A percentile compares a stretch with the other conserved stretches of the same genome.
Evolutionary conservation across 2,113 vertebrate species (phyloP).

Genomic region (Gnathonemus echidnorhynchus): DNA sequence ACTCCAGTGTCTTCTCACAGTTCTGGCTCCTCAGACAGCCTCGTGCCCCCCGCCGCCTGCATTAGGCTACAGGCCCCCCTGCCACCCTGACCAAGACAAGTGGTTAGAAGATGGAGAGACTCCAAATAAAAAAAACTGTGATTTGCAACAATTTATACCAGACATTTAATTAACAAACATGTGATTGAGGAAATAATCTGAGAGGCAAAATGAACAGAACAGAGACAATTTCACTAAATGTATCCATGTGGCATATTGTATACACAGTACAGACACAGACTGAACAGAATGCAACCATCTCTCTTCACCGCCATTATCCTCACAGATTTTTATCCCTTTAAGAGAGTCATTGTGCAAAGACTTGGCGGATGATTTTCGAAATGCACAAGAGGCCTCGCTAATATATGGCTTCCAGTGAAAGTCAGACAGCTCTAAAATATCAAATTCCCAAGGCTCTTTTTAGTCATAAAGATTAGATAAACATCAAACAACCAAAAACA

Average conservation of each 20-base stretch:
- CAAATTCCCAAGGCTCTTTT: not conserved
- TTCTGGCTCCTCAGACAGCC: not conserved
- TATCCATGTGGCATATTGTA: not conserved
- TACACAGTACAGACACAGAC: not conserved
- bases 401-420: slow-evolving; percentile 1
- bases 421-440: not conserved
- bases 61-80: not conserved
- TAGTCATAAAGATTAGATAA: slow-evolving; percentile 6
- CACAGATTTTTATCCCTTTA: not conserved
- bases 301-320: not conserved
- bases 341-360: not conserved
- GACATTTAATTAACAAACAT: not conserved
- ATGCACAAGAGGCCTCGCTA: not conserved
- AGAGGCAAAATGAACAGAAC: not conserved
- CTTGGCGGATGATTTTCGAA: not conserved
- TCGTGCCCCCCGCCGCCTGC: not conserved
- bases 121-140: not conserved
- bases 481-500: slow-evolving; percentile 6
- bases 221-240: not conserved
- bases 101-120: not conserved
- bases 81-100: not conserved
- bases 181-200: not conserved
- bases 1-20: not conserved
- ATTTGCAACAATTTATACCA: not conserved
- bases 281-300: not conserved